Conservation (phyloP, 2,797 vertebrate species). For the Carcharodon carcharias region DNA sequence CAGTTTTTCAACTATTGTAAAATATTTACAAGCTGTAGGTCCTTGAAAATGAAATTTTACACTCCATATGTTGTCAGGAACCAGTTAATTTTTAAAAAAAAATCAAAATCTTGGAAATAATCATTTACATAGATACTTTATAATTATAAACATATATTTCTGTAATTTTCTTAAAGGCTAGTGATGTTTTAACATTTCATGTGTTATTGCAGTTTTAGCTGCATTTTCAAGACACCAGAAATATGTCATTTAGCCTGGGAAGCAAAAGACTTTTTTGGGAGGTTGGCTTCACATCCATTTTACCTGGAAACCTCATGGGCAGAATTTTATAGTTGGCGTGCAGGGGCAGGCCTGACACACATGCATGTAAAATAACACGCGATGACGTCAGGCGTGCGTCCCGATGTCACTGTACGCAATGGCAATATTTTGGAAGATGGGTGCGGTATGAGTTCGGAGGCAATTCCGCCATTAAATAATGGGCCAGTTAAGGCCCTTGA, state of each 20-base stretch:
- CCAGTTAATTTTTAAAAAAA: neutral
- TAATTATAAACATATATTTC: neutral
- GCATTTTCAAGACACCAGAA: neutral
- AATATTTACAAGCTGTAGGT: neutral
- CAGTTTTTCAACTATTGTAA: neutral
- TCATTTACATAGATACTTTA: neutral
- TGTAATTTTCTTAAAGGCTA: neutral
- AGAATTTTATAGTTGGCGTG: no score
- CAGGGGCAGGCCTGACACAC: no score
- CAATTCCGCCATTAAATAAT: no score
- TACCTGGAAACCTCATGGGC: conserved; percentile 30
- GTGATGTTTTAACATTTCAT: neutral
- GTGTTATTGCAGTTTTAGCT: neutral
- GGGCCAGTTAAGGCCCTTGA: no score
- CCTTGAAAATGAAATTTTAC: neutral
- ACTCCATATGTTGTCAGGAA: neutral
- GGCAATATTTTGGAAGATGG: no score
- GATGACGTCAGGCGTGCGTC: no score
- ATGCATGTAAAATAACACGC: no score
- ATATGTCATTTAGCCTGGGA: neutral
- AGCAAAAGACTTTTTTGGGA: conserved; percentile 45
- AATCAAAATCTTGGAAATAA: conserved; percentile 7
- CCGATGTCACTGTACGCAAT: no score
- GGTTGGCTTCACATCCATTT: conserved; percentile 44
- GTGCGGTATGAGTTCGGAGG: no score